Evolutionary conservation across 2,113 vertebrate genomes (phyloP).

Genomic region (Chamaea fasciata): DNA sequence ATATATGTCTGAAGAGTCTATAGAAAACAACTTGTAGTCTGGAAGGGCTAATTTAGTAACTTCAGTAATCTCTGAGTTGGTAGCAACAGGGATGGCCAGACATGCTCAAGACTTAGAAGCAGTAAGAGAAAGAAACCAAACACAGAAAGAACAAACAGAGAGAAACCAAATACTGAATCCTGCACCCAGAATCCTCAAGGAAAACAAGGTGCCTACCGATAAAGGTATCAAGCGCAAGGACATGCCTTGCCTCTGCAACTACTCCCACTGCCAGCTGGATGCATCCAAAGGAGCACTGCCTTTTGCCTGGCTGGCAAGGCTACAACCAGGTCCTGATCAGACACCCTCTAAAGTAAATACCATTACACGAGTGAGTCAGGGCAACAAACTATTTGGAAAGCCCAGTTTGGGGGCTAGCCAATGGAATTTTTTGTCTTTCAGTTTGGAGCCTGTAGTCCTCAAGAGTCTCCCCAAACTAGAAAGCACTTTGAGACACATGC

Average conservation of each 20-base stretch:
- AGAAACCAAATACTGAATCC: background rate
- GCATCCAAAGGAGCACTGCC: background rate
- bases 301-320: background rate
- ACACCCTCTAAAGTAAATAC: background rate
- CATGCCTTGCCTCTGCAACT: background rate
- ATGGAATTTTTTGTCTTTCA: background rate
- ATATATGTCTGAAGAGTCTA: background rate
- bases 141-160: background rate
- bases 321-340: background rate
- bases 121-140: background rate
- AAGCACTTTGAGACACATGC: background rate
- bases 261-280: background rate
- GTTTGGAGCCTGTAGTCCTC: background rate
- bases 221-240: background rate
- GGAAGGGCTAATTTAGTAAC: background rate
- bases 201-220: background rate
- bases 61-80: background rate
- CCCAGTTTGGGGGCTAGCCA: background rate
- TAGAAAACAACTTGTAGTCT: background rate
- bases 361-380: background rate
- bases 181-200: background rate
- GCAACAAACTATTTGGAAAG: background rate
- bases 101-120: background rate
- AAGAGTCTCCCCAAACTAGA: background rate
- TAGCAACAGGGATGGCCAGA: background rate